Evolutionary conservation across 2,797 vertebrate genomes (phyloP).

Genomic region (Crypturellus tataupa): DNA sequence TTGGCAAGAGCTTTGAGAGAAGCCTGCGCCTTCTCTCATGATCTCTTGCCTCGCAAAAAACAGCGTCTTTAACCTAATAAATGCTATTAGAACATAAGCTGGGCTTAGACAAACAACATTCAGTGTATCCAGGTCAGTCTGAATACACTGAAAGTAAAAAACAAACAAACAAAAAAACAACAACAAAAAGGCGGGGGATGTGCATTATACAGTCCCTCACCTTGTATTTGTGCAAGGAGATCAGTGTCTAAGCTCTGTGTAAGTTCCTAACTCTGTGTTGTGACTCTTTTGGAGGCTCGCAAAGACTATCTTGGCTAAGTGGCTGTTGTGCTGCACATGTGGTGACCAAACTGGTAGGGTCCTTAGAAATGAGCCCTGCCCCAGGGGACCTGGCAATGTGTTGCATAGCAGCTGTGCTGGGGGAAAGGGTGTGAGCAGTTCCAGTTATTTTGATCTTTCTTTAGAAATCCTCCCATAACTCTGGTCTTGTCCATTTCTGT

Average conservation of each 20-base stretch:
- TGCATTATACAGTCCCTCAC: no score
- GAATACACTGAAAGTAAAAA: no score
- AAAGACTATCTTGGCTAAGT: accelerated
- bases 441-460: background rate
- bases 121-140: background rate
- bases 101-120: background rate
- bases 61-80: background rate
- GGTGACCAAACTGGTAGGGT: background rate
- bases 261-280: background rate
- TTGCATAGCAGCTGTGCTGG: background rate
- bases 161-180: no score
- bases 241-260: background rate
- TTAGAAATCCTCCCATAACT: background rate
- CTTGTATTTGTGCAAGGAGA: background rate
- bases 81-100: background rate
- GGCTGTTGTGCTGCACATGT: background rate
- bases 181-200: no score
- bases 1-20: background rate
- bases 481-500: background rate
- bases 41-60: background rate
- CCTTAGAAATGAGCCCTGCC: background rate
- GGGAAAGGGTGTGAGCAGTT: background rate
- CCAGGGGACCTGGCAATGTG: accelerated
- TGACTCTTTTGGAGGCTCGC: background rate
- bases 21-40: background rate